Base-by-base conservation (phyloP, 2,888 invertebrate genomes). In the Poecilus cupreus region DNA sequence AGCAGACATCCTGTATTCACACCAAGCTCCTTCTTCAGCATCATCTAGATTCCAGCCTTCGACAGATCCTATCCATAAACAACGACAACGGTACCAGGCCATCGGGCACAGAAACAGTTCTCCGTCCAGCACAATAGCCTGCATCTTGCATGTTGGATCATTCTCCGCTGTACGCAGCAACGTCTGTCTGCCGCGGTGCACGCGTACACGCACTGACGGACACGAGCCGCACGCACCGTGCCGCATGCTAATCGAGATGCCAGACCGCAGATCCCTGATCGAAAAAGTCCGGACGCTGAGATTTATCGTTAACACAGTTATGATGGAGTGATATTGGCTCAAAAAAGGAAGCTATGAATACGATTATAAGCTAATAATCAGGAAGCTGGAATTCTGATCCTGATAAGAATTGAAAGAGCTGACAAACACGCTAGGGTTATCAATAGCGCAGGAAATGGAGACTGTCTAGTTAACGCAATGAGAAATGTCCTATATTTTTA, bases 21-120 rank as follows among this genome's bases (percentile, higher is more conserved):
- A 32, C 0, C 32, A 32, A 26, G 8, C n/a, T 43, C 13, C 43
- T 2, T 26, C 8, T n/a, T 10, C 5, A 26, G 26, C 22, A 24
- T 26, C 60, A 60, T 60, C 60, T 60, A 60, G 60, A 60, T 60
- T 60, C 24, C 5, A 32, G 32, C 64, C 64, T 37, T 68, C 64
- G 32, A 32, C 37, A 68, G 64, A 51, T 51, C 64, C n/a, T 68
- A 68, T 68, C 64, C 64, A 68, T 68, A 68, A 68, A 68, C 64
- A 68, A 68, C 64, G 26, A n/a, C 60, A 68, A 68, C 64, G 64
- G 64, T 68, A 68, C 64, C 32, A 16, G 8, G 64, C 18, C 37
- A 51, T 68, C 64, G 64, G 18, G 32, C 60, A 60, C n/a, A 18
- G 64, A 68, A 8, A 68, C 64, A 68, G 64, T 68, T 68, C 64